These are phyloP conservation scores for Troides helena DNA, from an alignment of 2,888 invertebrate genomes.

Conservation along the genomic window DNA sequence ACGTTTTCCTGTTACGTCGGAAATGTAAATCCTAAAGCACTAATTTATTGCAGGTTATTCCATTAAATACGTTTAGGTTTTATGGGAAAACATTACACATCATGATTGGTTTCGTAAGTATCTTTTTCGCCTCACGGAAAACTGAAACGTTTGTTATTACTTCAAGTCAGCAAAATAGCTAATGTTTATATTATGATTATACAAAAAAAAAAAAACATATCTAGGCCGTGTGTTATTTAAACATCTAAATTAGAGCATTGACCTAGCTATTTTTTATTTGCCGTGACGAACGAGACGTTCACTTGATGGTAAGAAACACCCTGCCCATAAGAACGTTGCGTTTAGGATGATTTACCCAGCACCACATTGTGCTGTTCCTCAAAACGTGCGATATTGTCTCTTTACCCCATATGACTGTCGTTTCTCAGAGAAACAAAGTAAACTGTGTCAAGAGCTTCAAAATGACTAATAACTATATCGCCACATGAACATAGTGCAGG, in stretches of 20 bases:
- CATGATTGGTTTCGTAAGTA: background rate
- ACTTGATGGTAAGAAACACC: too few species aligned
- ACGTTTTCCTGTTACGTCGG: slow-evolving; percentile 17
- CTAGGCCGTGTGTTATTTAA: too few species aligned
- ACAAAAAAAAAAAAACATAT: too few species aligned
- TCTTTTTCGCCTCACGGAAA: background rate
- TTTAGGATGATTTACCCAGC: too few species aligned
- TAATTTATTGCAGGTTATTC: slow-evolving; percentile 12
- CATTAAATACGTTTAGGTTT: background rate
- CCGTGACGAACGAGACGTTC: too few species aligned
- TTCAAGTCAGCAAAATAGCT: background rate
- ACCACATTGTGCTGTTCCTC: too few species aligned
- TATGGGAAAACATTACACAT: slow-evolving; percentile 9
- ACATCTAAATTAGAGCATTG: too few species aligned
- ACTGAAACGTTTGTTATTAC: background rate
- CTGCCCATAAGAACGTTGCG: too few species aligned
- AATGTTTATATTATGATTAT: too few species aligned
- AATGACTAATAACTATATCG: slow-evolving; percentile 5
- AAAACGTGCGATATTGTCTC: too few species aligned
- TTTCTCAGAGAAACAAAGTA: background rate
- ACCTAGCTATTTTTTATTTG: too few species aligned
- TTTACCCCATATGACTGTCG: background rate
- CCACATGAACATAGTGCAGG: background rate
- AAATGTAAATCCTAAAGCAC: slow-evolving; percentile 5
- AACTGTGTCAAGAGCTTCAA: slow-evolving; percentile 7